These are phyloP conservation scores for Malachius bipustulatus DNA, from an alignment of 2,888 invertebrate genomes.

Conservation along the genomic window DNA sequence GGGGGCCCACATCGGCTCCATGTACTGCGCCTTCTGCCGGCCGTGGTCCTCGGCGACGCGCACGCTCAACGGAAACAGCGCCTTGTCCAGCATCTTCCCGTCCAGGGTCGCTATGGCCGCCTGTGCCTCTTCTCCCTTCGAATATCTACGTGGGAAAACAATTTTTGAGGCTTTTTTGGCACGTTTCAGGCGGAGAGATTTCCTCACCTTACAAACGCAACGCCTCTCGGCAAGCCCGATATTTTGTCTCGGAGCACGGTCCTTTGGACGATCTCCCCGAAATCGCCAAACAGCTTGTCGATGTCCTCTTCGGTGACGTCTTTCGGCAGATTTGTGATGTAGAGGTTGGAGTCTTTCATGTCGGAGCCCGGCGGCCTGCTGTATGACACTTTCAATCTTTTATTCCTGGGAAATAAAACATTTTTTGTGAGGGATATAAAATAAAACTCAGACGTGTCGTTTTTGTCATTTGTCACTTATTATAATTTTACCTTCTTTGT, in stretches of 20 bases:
- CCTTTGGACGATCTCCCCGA: constrained; percentile 84
- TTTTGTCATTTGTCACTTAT: too few species aligned
- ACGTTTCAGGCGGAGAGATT: constrained; percentile 8
- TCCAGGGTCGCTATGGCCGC: constrained; percentile 78
- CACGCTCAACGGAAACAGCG: constrained; percentile 71
- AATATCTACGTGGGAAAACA: constrained; percentile 49
- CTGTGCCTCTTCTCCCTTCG: constrained; percentile 80
- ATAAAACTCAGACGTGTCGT: too few species aligned
- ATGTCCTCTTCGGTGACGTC: constrained; percentile 74
- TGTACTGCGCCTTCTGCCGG: constrained; percentile 55
- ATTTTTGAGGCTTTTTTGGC: too few species aligned
- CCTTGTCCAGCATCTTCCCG: constrained; percentile 74
- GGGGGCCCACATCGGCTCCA: constrained; percentile 36
- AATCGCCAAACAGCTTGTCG: constrained; percentile 75
- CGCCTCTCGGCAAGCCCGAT: constrained; percentile 77
- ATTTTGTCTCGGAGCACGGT: constrained; percentile 82
- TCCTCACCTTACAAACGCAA: constrained; percentile 78
- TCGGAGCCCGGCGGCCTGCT: constrained; percentile 85
- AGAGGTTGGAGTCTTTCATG: constrained; percentile 88
- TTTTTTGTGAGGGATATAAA: too few species aligned
- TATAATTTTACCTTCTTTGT: too few species aligned
- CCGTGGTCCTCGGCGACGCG: constrained; percentile 72
- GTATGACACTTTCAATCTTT: constrained; percentile 86
- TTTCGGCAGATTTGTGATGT: constrained; percentile 84
- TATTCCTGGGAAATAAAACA: constrained; percentile 56